Base-by-base conservation (phyloP, 2,888 invertebrate genomes). In the Apodemia duryi region DNA sequence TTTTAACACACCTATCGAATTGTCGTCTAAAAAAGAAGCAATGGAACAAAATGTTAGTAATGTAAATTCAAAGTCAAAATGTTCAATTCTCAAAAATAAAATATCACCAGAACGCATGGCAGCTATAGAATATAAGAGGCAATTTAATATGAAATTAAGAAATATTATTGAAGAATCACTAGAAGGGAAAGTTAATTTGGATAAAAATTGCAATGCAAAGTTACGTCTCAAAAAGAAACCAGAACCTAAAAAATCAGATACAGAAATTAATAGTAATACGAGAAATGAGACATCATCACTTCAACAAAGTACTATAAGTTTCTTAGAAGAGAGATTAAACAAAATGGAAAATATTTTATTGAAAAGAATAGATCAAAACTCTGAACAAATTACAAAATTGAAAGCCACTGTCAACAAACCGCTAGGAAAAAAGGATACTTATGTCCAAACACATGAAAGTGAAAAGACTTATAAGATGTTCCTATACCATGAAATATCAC, bases 101-200 rank as follows among this genome's bases (percentile, higher is more conserved):
- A 75, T 88, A 63, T 74, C 82, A 10, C 82, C 86, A 61, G 85
- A 87, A 72, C 83, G 86, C 73, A 70, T 78, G 51, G 89, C 88
- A 61, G 84, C 79, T 49, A 91, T 91, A 66, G 77, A 83, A 71
- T 77, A 85, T 73, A 91, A 91, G 71, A 80, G 91, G 67, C 82
- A 84, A 67, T 90, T 88, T 70, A 91, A 91, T 72, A 88, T 86
- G 82, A 89, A 84, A 71, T 70, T 91, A 61, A 79, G 82, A 73
- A 88, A 90, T 71, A 81, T 88, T 6, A 77, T 90, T 68, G 82
- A 84, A 74, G 79, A 83, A 46, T 84, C 84, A 71, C 72, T 89
- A 52, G 82, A 83, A 66, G 83, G 82, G 65, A 68, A 70, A 52
- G 68, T 67, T 64, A 73, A 68, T 64, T 52, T 64, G 61, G 63